Evolutionary conservation across 2,113 vertebrate species (phyloP), one percentile per base, ranked within the genome.

Genomic region (Galemys pyrenaicus): DNA sequence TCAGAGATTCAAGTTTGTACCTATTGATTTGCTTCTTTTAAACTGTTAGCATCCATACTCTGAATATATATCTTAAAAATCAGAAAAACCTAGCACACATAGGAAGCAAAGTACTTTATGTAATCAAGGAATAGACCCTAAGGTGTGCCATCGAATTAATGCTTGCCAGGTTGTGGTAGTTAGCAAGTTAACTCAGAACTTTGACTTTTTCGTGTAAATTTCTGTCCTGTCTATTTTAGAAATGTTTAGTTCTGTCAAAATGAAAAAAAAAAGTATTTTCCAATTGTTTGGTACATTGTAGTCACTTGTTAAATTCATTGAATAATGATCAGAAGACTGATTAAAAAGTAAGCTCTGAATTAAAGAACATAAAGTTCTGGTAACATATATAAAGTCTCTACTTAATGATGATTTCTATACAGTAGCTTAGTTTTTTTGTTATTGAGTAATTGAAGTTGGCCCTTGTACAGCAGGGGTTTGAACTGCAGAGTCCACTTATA

Each of bases 301-400:
- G 9, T n/a, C 19, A 74, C 37, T 86, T 13, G 67, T 12, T 84
- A 87, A 73, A n/a, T 91, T 92, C 49, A 12, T 41, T 49, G 64
- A 94, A 64, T 77, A 92, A 88, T 91, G 44, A 92, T 56, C n/a
- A 90, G 56, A 92, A 95, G 32, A 70, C 77, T 79, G 10, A 16
- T 80, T n/a, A 16, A 85, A 75, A 85, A 44, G 79, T 78, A 71
- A 75, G 49, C 85, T 88, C 44, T 94, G 2, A n/a, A 73, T 91
- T 92, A 86, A 93, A 68, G 44, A 68, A 62, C 78, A 85, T 30
- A 92, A 12, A 79, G 12, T 83, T 93, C 35, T 94, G 46, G 5
- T 92, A 84, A 77, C 94, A 10, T 74, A 80, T 81, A 44, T 19
- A 87, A 54, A 71, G 26, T 65, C 2, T 87, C 9, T 70, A 75